Base-by-base conservation (phyloP, 1,140 invertebrate species). In the Ericerus pela region DNA sequence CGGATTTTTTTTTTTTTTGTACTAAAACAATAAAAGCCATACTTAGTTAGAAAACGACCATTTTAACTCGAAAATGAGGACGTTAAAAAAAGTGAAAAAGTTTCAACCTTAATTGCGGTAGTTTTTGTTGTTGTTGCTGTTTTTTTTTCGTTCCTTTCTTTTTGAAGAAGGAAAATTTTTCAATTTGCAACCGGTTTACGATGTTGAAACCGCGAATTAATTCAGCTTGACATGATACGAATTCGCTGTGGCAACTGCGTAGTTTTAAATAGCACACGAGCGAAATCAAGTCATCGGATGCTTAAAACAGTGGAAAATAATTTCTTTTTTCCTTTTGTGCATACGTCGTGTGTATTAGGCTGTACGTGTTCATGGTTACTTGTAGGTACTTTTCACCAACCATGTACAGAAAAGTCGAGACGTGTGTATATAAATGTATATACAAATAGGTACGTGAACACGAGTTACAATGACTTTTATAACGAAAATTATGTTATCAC, bases 301-400 rank as follows among this genome's bases (percentile, higher is more conserved):
- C 41, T 47, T 14, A 47, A 47, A 47, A 47, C 26, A 24, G 10
- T 47, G 41, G 41, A 47, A 47, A 47, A 14, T 16, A 33, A 33
- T 10, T 33, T 33, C 18, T 12, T 22, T 47, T n/a, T n/a, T n/a
- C n/a, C n/a, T n/a, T n/a, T n/a, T n/a, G n/a, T n/a, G n/a, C n/a
- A n/a, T n/a, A n/a, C n/a, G n/a, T n/a, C n/a, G n/a, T n/a, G n/a
- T n/a, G n/a, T n/a, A n/a, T n/a, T n/a, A n/a, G 41, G 26, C 41
- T 47, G 22, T 47, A 5, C 18, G 30, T 10, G 8, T 33, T 33
- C 30, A n/a, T n/a, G n/a, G 30, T 8, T 33, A 33, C 30, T 8
- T n/a, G 30, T 33, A 33, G 8, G 41, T 47, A 41, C 37, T 47
- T 6, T 47, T 18, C 26, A 22, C 22, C 41, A 47, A 47, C 26